phyloP scores from a whole-genome alignment of 2,797 vertebrate genomes.

The Lophius americanus region DNA sequence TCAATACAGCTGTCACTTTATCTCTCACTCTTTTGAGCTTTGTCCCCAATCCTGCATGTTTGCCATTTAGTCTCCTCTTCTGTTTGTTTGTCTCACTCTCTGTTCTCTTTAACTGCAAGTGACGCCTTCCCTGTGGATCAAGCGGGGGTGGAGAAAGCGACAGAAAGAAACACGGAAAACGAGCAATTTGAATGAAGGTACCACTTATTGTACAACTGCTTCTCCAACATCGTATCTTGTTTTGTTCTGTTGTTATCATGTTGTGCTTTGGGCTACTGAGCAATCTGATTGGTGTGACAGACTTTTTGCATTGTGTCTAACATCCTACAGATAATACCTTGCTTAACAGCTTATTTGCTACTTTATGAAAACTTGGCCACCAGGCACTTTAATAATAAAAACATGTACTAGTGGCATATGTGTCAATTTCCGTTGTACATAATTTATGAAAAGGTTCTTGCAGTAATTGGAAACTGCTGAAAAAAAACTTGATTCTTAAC shows the following conservation, averaged over 20 bases:
- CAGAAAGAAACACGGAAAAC: slow-evolving; percentile 63
- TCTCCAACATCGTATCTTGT: slow-evolving; percentile 65
- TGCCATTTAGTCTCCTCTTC: slow-evolving; percentile 47
- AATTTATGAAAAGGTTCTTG: slow-evolving; percentile 6
- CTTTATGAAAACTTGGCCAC: slow-evolving; percentile 48
- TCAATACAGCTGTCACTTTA: slow-evolving; percentile 43
- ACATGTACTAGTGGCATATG: slow-evolving; percentile 26
- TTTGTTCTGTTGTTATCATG: slow-evolving; percentile 70
- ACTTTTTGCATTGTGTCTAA: slow-evolving; percentile 43
- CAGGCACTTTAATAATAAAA: slow-evolving; percentile 33
- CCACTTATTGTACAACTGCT: slow-evolving; percentile 65
- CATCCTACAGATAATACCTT: slow-evolving; percentile 37
- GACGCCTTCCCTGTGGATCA: slow-evolving; percentile 60
- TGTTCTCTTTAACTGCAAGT: slow-evolving; percentile 31
- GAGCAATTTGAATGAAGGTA: slow-evolving; percentile 69
- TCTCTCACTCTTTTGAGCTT: slow-evolving; percentile 39
- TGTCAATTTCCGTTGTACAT: neutral
- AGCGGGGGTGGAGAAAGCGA: slow-evolving; percentile 58
- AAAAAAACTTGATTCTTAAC: neutral
- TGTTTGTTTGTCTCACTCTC: slow-evolving; percentile 18
- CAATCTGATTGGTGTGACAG: slow-evolving; percentile 59
- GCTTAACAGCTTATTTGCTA: slow-evolving; percentile 41
- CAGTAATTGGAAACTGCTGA: neutral
- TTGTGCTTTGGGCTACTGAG: slow-evolving; percentile 50
- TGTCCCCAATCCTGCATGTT: slow-evolving; percentile 62